These are phyloP conservation scores for Drosophila flavopinicola DNA, from an alignment of 2,888 invertebrate genomes.

Conservation along the genomic window DNA sequence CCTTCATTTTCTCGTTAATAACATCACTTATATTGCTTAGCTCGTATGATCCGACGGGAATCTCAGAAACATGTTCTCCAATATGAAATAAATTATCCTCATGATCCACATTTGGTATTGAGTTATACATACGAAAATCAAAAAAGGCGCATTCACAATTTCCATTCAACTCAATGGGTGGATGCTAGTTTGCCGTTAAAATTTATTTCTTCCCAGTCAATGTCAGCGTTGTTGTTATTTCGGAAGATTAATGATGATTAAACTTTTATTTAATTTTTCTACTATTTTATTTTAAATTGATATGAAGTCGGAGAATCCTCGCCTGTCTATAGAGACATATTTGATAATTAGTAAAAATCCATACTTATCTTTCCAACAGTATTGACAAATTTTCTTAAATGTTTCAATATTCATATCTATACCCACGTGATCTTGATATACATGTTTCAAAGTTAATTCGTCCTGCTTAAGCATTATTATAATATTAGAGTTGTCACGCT, in stretches of 20 bases:
- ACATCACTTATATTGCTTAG: not conserved
- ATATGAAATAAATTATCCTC: not conserved
- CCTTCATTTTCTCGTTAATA: no score
- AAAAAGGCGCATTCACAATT: no score
- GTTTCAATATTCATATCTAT: slow-evolving; percentile 15
- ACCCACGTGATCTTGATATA: slow-evolving; percentile 50
- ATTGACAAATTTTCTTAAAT: slow-evolving; percentile 25
- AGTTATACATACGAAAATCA: no score
- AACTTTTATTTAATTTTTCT: not conserved
- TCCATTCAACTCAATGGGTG: no score
- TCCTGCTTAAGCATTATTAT: no score
- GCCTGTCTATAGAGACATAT: no score
- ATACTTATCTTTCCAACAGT: slow-evolving; percentile 33
- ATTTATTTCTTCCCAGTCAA: not conserved
- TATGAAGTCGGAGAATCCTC: not conserved
- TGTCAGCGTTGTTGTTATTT: not conserved
- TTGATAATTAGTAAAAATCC: not conserved
- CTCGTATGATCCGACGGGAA: not conserved
- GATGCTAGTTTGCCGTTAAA: no score
- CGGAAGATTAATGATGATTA: not conserved
- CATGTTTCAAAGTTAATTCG: slow-evolving; percentile 52
- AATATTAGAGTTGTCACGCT: no score
- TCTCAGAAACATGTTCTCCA: not conserved
- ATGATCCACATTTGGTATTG: not conserved
- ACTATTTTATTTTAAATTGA: not conserved